These are phyloP conservation scores for Aethes cnicana DNA, from an alignment of 2,888 invertebrate species.

Conservation along the genomic window DNA sequence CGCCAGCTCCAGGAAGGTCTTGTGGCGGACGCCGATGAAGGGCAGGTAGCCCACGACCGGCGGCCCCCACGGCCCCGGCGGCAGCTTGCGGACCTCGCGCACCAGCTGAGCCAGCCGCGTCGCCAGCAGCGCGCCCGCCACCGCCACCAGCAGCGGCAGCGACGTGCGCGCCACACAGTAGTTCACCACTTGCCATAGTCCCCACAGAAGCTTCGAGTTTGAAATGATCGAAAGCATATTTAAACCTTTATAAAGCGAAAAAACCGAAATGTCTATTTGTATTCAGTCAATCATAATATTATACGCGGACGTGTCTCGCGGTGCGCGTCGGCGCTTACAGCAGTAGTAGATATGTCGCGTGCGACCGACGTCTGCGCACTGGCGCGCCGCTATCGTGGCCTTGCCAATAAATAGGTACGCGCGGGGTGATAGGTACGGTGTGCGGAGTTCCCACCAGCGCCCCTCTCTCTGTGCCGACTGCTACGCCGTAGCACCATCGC, in stretches of 20 bases:
- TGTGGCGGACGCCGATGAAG: constrained; percentile 90
- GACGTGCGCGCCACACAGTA: constrained; percentile 69
- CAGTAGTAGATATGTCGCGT: constrained; percentile 58
- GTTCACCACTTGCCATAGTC: constrained; percentile 71
- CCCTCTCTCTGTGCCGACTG: constrained; percentile 62
- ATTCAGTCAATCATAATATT: constrained; percentile 60
- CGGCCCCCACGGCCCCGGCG: constrained; percentile 94
- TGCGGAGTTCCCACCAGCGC: constrained; percentile 68
- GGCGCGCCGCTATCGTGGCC: constrained; percentile 76
- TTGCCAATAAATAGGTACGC: constrained; percentile 79
- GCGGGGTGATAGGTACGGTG: constrained; percentile 55
- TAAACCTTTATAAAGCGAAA: constrained; percentile 44
- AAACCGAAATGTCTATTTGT: constrained; percentile 41
- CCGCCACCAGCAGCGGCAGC: constrained; percentile 71
- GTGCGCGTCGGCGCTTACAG: constrained; percentile 51
- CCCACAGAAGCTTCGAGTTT: constrained; percentile 80
- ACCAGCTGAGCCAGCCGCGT: constrained; percentile 74
- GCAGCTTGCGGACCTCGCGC: constrained; percentile 79
- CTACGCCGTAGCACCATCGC: constrained; percentile 55
- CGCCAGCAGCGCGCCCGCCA: constrained; percentile 72
- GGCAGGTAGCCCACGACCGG: constrained; percentile 93
- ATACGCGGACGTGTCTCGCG: constrained; percentile 65
- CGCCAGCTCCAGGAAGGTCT: constrained; percentile 89
- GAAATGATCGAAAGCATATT: constrained; percentile 65
- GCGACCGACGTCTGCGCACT: constrained; percentile 76